Base-by-base conservation (phyloP, 2,888 invertebrate genomes). In the Mesorhabditis sp. region DNA sequence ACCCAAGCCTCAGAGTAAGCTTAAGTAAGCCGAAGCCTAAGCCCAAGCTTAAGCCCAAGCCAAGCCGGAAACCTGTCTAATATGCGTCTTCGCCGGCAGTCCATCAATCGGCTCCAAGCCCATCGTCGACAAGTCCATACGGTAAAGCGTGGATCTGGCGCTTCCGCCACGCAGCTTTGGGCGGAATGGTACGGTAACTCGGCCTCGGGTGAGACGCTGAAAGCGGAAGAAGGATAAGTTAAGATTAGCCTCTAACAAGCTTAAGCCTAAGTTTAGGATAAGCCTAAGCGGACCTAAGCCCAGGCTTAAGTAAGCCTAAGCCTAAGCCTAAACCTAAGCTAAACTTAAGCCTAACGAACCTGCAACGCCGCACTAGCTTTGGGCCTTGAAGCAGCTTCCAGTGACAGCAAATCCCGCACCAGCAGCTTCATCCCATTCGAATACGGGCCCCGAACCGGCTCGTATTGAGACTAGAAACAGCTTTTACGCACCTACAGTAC, bases 401-500 rank as follows among this genome's bases (percentile, higher is more conserved):
- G 88, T 82, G 91, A 90, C 28, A 92, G 87, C 80, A 92, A 87
- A 76, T 90, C 89, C 74, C 88, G 87, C 43, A 92, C 87, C 4
- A 92, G 86, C 72, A 90, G 88, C 74, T 90, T 89, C 75, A 92
- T 87, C 43, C 89, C 90, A 7, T 89, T 87, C 4, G 91, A 90
- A 86, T 91, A 92, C 66, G 89, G 89, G 4, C 89, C 88, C 10
- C 90, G 90, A 62, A 92, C 88, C 0, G 91, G 90, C 28, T 90
- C 89, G 86, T 90, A 92, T 66, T 90, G 89, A 62, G 90, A 91
- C 90, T 90, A 74, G 70, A 76, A 71, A 41, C n/a, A n/a, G n/a
- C n/a, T n/a, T n/a, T n/a, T n/a, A n/a, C n/a, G n/a, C n/a, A n/a
- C n/a, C n/a, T n/a, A n/a, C n/a, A n/a, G n/a, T n/a, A n/a, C n/a